These are phyloP conservation scores for Carcina quercana DNA, from an alignment of 2,888 invertebrate species.

Conservation along the genomic window DNA sequence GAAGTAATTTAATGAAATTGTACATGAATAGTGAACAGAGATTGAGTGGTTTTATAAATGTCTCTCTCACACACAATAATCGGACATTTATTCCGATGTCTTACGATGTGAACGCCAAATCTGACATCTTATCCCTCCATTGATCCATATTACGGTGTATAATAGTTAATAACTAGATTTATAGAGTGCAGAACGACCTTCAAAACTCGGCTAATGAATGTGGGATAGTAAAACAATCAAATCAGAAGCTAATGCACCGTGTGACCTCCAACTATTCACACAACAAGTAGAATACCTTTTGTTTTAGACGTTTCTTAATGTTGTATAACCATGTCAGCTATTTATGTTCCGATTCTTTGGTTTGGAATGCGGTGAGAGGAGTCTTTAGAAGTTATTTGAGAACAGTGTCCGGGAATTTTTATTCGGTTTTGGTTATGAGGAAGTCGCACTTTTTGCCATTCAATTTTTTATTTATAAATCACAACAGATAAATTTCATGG, in stretches of 20 bases:
- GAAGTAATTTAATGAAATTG: no score
- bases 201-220: conserved; percentile 38
- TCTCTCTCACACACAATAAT: no score
- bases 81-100: no score
- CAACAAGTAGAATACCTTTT: conserved; percentile 8
- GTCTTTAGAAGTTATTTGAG: background rate
- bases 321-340: conserved; percentile 5
- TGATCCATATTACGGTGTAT: no score
- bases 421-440: background rate
- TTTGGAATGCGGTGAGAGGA: no score
- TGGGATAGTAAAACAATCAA: conserved; percentile 35
- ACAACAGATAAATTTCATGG: background rate
- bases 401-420: background rate
- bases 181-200: conserved; percentile 29
- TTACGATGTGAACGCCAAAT: no score
- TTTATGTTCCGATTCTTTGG: no score
- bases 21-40: no score
- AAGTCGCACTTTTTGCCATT: background rate
- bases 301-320: conserved; percentile 6
- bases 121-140: no score
- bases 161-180: conserved; percentile 10
- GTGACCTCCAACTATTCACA: conserved; percentile 13
- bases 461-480: background rate
- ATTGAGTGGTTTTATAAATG: no score
- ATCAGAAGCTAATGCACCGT: conserved; percentile 15